These are phyloP conservation scores for Oligia strigilis DNA, from an alignment of 2,888 invertebrate species.

Conservation along the genomic window DNA sequence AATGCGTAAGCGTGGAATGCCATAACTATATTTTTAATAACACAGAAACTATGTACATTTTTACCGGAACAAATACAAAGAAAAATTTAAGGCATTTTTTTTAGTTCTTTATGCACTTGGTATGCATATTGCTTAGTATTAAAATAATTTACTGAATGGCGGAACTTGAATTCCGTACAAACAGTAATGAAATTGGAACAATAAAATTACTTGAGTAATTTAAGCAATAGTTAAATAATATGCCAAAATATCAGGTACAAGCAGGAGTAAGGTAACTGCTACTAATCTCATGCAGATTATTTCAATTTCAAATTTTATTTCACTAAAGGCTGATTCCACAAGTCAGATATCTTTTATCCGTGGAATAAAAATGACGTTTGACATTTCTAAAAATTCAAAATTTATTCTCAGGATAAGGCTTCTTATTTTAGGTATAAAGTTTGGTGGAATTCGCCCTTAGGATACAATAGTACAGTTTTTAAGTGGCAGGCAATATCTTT, in stretches of 20 bases:
- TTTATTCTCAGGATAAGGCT: too few species aligned
- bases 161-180: neutral
- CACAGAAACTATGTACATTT: constrained; percentile 5
- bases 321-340: neutral
- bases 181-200: neutral
- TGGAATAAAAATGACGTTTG: too few species aligned
- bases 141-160: neutral
- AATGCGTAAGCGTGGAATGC: constrained; percentile 4
- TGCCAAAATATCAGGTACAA: constrained; percentile 35
- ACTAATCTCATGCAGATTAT: constrained; percentile 9
- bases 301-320: neutral
- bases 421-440: too few species aligned
- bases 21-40: constrained; percentile 3
- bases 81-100: constrained; percentile 27
- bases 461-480: neutral
- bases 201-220: neutral
- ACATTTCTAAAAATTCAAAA: too few species aligned
- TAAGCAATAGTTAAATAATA: neutral
- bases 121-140: neutral
- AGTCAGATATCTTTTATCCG: too few species aligned
- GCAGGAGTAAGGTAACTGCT: neutral
- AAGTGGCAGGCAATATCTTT: neutral
- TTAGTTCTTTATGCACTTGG: neutral
- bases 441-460: too few species aligned
- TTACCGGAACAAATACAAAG: constrained; percentile 21